Conservation (phyloP, 1,140 invertebrate genomes). For the Pentalonia nigronervosa region DNA sequence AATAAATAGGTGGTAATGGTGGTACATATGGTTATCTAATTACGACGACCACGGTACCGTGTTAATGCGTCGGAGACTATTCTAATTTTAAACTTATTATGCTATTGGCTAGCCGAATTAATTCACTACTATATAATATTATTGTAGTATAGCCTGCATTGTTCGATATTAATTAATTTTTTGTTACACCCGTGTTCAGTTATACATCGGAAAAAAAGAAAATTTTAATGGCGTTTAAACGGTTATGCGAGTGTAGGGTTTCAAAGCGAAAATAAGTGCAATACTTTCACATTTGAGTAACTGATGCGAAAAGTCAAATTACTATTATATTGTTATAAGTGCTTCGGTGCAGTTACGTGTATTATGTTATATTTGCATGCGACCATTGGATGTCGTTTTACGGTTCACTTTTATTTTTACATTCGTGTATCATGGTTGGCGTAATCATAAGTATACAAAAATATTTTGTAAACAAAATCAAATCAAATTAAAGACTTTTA, state of each 20-base stretch:
- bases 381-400: background rate
- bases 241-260: background rate
- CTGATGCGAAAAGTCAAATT: constrained; percentile 46
- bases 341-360: background rate
- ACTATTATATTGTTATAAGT: constrained; percentile 11
- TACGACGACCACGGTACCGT: background rate
- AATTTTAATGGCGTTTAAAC: background rate
- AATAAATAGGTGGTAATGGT: background rate
- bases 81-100: background rate
- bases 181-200: background rate
- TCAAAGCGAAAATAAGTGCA: background rate
- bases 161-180: constrained; percentile 24
- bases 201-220: background rate
- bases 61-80: background rate
- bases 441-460: background rate
- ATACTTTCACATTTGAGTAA: constrained; percentile 48
- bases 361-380: background rate
- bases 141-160: background rate
- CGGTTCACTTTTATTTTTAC: constrained; percentile 14
- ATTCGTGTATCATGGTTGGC: background rate
- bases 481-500: background rate
- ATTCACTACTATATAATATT: background rate
- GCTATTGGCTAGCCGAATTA: background rate
- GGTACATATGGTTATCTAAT: background rate
- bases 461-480: background rate